Evolutionary conservation across 2,113 vertebrate genomes (phyloP), one percentile per base, ranked within the genome.

Genomic region (Gadus chalcogrammus): DNA sequence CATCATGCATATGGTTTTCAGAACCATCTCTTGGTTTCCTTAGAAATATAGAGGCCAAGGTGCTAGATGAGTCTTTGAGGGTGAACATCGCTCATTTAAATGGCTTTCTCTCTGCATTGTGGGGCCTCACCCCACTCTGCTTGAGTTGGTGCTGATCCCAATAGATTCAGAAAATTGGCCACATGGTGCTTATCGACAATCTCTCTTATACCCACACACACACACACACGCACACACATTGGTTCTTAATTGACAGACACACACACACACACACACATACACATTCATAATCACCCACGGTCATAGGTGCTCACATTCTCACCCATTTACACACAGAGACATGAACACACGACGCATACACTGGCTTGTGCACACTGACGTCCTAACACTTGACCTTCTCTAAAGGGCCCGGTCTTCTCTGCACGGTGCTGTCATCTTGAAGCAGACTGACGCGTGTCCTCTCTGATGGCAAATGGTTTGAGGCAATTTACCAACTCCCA

Each of bases 371-470:
- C 31, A 35, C 31, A 35, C 31, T 48, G 89, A 88, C 89, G 87
- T 87, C 88, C 80, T 85, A 80, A 85, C 81, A 85, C 84, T 88
- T 88, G 87, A 89, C 81, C 70, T 78, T 69, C 79, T 67, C 70
- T 70, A 66, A 82, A 82, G 79, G 82, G 69, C 75, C 77, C 69
- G 20, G 67, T 38, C 69, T 68, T 72, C 78, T 84, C 88, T 86
- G 84, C 83, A 77, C 82, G 90, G 88, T 89, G 90, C 89, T 89
- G 82, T 78, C 84, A 86, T 89, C 85, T 79, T 77, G 42, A 20
- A 79, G 82, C 87, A 85, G 86, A 84, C 77, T 2, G 0, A 72
- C 72, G 68, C 8, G 61, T 56, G 72, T 80, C 79, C 79, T 82
- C 24, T 5, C 55, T 77, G 42, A 48, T 48, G 42, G 12, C 42